phyloP scores from a whole-genome alignment of 2,797 vertebrate species.

The Pseudotriccus pelzelni region DNA sequence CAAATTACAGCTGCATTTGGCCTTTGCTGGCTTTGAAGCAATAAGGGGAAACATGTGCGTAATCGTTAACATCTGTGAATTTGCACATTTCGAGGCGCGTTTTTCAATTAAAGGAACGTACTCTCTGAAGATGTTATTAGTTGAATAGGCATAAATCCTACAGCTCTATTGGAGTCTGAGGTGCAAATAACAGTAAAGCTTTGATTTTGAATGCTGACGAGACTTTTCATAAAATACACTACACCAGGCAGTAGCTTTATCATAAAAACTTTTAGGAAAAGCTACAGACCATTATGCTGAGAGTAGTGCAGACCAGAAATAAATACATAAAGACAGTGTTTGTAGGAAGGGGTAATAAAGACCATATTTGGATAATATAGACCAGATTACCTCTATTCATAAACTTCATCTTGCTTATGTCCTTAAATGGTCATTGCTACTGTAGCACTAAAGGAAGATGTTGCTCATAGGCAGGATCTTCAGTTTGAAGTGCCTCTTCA shows the following conservation, averaged over 20 bases:
- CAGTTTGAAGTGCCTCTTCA: neutral
- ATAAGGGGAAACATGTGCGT: constrained; percentile 8
- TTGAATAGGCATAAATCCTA: constrained; percentile 6
- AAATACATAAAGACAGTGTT: neutral
- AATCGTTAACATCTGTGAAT: constrained; percentile 52
- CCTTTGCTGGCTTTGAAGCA: constrained; percentile 11
- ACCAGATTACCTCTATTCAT: neutral
- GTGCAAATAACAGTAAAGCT: neutral
- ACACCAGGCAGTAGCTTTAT: neutral
- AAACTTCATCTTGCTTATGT: neutral
- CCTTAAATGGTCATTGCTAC: neutral
- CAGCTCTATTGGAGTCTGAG: neutral
- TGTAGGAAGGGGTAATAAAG: neutral
- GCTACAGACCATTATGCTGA: neutral
- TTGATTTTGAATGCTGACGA: neutral
- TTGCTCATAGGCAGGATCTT: neutral
- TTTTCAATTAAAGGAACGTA: neutral
- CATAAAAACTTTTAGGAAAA: neutral
- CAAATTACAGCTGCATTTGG: constrained; percentile 28
- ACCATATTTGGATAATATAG: neutral
- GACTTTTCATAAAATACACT: neutral
- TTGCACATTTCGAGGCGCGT: neutral
- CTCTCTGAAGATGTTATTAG: neutral
- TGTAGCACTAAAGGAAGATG: neutral
- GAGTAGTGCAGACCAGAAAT: neutral